phyloP scores from a whole-genome alignment of 2,113 vertebrate genomes.

The Cyanoramphus novaezelandiae region DNA sequence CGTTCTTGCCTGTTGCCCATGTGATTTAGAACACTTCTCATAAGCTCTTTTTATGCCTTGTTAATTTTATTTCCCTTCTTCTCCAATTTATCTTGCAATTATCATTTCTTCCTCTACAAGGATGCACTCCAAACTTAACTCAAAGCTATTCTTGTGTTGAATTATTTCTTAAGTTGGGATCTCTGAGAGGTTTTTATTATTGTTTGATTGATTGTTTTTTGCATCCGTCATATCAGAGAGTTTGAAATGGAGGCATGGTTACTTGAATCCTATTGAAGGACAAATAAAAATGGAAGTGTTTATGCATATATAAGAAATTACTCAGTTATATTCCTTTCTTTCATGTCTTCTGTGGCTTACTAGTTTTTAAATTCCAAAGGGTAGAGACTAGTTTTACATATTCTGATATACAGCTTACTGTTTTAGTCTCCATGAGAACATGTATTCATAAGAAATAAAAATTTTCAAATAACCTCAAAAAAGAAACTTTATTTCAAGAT shows the following conservation, averaged over 20 bases:
- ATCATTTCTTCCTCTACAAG: neutral
- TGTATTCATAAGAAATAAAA: neutral
- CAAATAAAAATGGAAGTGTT: neutral
- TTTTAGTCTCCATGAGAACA: neutral
- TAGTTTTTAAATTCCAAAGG: neutral
- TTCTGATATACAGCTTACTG: neutral
- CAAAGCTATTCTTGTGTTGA: neutral
- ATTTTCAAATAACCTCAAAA: neutral
- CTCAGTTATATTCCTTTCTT: neutral
- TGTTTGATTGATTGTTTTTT: neutral
- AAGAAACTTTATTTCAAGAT: neutral
- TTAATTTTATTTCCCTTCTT: neutral
- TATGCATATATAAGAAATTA: neutral
- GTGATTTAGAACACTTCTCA: neutral
- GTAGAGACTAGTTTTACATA: neutral
- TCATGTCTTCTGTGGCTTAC: neutral
- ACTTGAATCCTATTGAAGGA: neutral
- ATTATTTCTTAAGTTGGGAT: neutral
- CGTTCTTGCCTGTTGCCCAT: neutral
- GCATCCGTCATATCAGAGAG: neutral
- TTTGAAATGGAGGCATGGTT: neutral
- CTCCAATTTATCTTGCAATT: neutral
- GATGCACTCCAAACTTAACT: neutral
- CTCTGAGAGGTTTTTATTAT: too few relatives aligned
- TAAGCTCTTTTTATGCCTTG: neutral